Conservation (phyloP, 2,113 vertebrate genomes). For the Oreochromis aureus region DNA sequence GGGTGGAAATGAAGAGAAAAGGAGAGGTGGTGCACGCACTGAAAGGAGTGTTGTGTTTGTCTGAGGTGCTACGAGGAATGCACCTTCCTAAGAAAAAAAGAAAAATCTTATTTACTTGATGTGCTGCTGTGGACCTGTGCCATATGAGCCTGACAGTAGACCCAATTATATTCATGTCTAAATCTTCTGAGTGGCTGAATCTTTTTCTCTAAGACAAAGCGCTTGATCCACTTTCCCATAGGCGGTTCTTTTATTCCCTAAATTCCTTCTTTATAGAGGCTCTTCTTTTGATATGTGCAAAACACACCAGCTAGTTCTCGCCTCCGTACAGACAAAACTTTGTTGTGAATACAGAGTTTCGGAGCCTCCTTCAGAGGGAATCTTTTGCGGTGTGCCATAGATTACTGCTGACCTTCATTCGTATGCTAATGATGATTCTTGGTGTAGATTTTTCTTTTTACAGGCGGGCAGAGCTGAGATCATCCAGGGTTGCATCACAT, state of each 20-base stretch:
- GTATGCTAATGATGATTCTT: constrained; percentile 60
- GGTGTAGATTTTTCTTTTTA: constrained; percentile 52
- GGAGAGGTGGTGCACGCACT: not conserved
- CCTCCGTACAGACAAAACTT: constrained; percentile 45
- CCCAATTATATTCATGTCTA: constrained; percentile 14
- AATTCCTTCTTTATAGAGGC: constrained; percentile 17
- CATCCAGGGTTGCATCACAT: constrained; percentile 53
- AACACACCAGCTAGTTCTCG: constrained; percentile 42
- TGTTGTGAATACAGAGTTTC: constrained; percentile 41
- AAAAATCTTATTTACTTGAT: constrained; percentile 5
- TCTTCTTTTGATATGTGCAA: constrained; percentile 45
- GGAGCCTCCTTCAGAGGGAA: constrained; percentile 15
- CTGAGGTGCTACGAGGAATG: constrained; percentile 26
- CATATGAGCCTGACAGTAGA: constrained; percentile 23
- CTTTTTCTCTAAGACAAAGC: constrained; percentile 30
- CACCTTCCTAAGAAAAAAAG: constrained; percentile 10
- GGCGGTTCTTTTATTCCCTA: constrained; percentile 14
- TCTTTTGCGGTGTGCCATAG: constrained; percentile 54
- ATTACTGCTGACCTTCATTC: constrained; percentile 58
- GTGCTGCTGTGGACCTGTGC: constrained; percentile 11
- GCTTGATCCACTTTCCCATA: constrained; percentile 51
- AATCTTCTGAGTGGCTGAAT: constrained; percentile 17
- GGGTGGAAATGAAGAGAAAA: constrained; percentile 2
- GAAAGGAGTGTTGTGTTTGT: constrained; percentile 18
- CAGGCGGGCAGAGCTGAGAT: constrained; percentile 24